Conservation (phyloP, 2,113 vertebrate species). For the Dicentrarchus labrax region DNA sequence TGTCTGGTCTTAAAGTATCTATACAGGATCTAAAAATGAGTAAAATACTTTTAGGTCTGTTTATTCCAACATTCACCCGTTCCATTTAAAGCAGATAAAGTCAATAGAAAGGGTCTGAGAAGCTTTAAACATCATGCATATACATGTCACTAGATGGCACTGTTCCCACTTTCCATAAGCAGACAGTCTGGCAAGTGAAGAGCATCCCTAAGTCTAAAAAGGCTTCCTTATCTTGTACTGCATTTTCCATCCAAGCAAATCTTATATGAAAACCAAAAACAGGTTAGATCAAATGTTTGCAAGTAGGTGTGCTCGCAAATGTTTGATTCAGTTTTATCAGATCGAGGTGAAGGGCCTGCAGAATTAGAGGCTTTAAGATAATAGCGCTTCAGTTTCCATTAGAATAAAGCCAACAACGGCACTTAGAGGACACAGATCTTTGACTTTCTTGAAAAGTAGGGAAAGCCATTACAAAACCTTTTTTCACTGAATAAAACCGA, state of each 20-base stretch:
- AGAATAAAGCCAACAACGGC: constrained; percentile 32
- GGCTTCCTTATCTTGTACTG: constrained; percentile 56
- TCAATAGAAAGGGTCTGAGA: neutral
- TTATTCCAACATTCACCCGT: constrained; percentile 1
- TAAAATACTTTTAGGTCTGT: neutral
- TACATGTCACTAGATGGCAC: constrained; percentile 83
- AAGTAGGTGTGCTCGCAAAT: constrained; percentile 55
- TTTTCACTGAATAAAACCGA: neutral
- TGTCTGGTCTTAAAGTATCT: neutral
- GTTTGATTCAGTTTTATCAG: constrained; percentile 55
- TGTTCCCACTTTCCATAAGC: constrained; percentile 75
- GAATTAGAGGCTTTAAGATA: constrained; percentile 44
- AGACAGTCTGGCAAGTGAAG: constrained; percentile 17
- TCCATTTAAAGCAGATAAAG: neutral
- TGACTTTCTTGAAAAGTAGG: constrained; percentile 5
- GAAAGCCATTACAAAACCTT: neutral
- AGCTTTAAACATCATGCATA: constrained; percentile 9
- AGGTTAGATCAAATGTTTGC: constrained; percentile 55
- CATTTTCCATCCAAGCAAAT: constrained; percentile 56
- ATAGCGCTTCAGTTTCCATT: constrained; percentile 35
- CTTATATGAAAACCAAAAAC: constrained; percentile 31
- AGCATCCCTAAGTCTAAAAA: constrained; percentile 38
- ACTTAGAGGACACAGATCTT: constrained; percentile 32
- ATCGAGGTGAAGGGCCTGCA: constrained; percentile 38
- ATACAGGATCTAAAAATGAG: neutral